Evolutionary conservation across 2,888 invertebrate species (phyloP).

Genomic region (Lathronympha strigana): DNA sequence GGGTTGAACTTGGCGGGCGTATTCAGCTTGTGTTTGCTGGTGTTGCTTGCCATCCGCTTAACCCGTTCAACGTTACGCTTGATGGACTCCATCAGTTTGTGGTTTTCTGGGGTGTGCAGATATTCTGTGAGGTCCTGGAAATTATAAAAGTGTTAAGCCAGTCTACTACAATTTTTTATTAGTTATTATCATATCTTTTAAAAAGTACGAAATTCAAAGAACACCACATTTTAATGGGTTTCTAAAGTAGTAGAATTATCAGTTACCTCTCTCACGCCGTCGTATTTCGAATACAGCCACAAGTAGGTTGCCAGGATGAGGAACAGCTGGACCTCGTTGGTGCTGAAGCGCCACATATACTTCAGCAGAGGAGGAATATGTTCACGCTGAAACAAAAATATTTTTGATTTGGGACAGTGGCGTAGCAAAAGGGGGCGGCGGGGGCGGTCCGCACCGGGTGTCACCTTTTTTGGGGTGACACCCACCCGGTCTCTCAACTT

Average conservation of each 20-base stretch:
- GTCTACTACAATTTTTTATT: too few relatives aligned
- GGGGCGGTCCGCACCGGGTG: too few relatives aligned
- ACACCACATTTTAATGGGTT: background rate
- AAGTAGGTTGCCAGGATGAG: slow-evolving; percentile 86
- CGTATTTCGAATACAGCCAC: slow-evolving; percentile 86
- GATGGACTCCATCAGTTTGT: slow-evolving; percentile 67
- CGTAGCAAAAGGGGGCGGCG: too few relatives aligned
- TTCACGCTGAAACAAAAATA: slow-evolving; percentile 79
- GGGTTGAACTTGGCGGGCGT: slow-evolving; percentile 59
- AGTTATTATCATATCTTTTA: too few relatives aligned
- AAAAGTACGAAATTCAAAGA: too few relatives aligned
- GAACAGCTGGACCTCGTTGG: slow-evolving; percentile 86
- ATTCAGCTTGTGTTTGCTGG: slow-evolving; percentile 55
- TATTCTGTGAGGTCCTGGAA: slow-evolving; percentile 68
- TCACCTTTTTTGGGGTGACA: too few relatives aligned
- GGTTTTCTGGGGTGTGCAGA: slow-evolving; percentile 67
- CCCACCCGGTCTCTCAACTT: too few relatives aligned
- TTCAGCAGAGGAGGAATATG: slow-evolving; percentile 85
- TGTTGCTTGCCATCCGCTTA: slow-evolving; percentile 66
- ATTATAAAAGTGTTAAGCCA: too few relatives aligned
- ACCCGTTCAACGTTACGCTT: slow-evolving; percentile 67
- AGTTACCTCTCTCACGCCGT: slow-evolving; percentile 69
- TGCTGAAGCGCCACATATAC: slow-evolving; percentile 87
- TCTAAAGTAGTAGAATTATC: background rate
- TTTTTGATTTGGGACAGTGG: too few relatives aligned